A percentile compares a stretch with the other conserved stretches of the same genome.
Conservation (phyloP, 2,113 vertebrate genomes). For the Pteruthius melanotis region DNA sequence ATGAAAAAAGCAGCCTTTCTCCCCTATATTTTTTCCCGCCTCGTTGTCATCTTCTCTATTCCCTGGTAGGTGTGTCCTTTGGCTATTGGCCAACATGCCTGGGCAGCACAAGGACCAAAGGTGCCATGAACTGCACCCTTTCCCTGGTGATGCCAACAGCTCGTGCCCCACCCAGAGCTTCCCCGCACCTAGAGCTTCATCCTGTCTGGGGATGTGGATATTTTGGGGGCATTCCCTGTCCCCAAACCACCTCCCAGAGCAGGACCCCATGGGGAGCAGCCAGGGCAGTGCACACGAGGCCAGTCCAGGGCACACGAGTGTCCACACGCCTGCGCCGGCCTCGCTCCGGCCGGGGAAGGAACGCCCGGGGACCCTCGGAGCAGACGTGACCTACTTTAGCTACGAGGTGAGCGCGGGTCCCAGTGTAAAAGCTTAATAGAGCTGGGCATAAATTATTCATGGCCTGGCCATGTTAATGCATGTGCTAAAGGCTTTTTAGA, state of each 20-base stretch:
- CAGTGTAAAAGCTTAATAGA: conserved; percentile 18
- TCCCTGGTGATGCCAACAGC: not conserved
- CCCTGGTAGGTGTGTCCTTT: not conserved
- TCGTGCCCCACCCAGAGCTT: not conserved
- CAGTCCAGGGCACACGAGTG: not conserved
- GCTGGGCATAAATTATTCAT: conserved; percentile 42
- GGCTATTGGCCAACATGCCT: fast-evolving
- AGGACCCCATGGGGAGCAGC: not conserved
- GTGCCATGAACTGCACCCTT: not conserved
- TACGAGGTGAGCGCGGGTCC: fast-evolving
- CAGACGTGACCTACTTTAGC: conserved; percentile 58
- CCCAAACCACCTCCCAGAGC: fast-evolving
- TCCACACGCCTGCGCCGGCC: fast-evolving
- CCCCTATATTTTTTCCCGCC: not conserved
- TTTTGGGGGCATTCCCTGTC: not conserved
- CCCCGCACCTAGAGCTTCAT: not conserved
- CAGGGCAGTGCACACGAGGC: fast-evolving
- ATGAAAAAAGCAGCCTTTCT: not conserved
- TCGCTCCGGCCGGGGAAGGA: fast-evolving
- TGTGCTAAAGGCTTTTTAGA: not conserved
- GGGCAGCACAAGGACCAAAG: not conserved
- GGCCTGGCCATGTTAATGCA: conserved; percentile 33
- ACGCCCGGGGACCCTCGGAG: not conserved
- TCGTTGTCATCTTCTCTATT: not conserved
- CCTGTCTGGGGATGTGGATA: not conserved